Conservation (phyloP, 2,113 vertebrate species). For the Pangasianodon gigas region DNA sequence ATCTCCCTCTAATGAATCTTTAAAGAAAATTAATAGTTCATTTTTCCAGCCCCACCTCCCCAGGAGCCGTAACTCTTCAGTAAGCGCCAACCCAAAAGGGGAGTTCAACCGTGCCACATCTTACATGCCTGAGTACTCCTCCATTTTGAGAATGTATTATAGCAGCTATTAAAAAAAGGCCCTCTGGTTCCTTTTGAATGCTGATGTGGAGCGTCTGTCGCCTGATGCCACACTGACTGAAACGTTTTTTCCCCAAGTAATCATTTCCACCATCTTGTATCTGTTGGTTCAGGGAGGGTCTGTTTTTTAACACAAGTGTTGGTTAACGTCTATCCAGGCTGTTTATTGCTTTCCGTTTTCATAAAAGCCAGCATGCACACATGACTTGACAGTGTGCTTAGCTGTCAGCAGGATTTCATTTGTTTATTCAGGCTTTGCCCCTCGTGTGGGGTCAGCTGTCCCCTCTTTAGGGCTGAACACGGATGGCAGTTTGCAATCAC, state of each 20-base stretch:
- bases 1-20: constrained; percentile 48
- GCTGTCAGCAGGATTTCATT: constrained; percentile 36
- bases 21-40: constrained; percentile 59
- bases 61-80: not conserved
- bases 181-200: constrained; percentile 37
- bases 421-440: constrained; percentile 28
- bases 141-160: constrained; percentile 48
- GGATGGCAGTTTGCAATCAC: constrained; percentile 5
- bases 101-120: constrained; percentile 21
- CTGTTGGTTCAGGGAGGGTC: not conserved
- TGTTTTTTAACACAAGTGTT: not conserved
- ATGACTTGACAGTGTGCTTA: not conserved
- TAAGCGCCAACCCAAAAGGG: not conserved
- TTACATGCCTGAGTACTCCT: constrained; percentile 40
- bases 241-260: not conserved
- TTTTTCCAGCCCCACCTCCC: constrained; percentile 23
- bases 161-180: constrained; percentile 39
- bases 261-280: constrained; percentile 24
- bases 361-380: not conserved
- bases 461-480: constrained; percentile 26
- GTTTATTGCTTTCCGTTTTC: constrained; percentile 24
- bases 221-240: constrained; percentile 18
- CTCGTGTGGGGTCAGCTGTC: not conserved
- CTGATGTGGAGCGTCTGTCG: constrained; percentile 35
- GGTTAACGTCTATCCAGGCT: constrained; percentile 1